Conservation (phyloP, 2,888 invertebrate species). For the Mellilla xanthometata region DNA sequence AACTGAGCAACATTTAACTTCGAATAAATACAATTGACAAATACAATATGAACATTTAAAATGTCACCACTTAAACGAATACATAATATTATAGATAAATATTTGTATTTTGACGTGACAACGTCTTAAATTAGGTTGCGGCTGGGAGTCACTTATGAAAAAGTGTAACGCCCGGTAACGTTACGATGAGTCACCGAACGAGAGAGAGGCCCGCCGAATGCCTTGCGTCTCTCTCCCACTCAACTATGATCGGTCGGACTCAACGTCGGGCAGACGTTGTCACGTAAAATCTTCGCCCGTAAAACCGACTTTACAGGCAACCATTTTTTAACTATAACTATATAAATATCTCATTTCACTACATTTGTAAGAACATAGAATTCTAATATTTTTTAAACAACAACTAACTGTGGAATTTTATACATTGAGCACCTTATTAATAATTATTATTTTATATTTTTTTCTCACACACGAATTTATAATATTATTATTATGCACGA, state of each 20-base stretch:
- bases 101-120: no score
- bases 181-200: no score
- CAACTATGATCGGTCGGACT: no score
- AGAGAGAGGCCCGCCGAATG: no score
- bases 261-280: no score
- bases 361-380: conserved; percentile 16
- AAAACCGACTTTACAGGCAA: no score
- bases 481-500: conserved; percentile 1
- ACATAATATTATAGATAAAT: neutral
- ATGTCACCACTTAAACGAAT: neutral
- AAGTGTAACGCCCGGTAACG: no score
- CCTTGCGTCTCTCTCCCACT: no score
- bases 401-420: conserved; percentile 18
- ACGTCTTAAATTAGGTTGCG: no score
- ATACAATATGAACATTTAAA: neutral
- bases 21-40: neutral
- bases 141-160: no score
- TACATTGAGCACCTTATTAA: conserved; percentile 32
- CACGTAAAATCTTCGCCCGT: no score
- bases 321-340: conserved; percentile 2
- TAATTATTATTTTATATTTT: no score
- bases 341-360: conserved; percentile 14
- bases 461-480: conserved; percentile 6
- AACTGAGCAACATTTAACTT: neutral
- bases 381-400: conserved; percentile 10